These are phyloP conservation scores for Syngnathus rostellatus DNA, from an alignment of 2,797 vertebrate genomes.

Conservation along the genomic window DNA sequence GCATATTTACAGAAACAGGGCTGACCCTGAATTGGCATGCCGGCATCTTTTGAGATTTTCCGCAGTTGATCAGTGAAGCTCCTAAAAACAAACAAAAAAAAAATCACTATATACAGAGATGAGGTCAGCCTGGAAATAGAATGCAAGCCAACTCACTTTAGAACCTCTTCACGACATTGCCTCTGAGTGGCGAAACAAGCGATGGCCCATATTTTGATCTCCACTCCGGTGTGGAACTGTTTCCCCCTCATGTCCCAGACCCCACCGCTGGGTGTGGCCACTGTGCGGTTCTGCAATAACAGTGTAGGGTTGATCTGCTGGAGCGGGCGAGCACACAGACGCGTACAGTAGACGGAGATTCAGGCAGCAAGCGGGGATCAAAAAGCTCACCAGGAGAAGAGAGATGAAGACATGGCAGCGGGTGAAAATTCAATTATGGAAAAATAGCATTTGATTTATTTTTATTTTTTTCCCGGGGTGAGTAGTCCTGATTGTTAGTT, in stretches of 20 bases:
- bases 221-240: slow-evolving; percentile 96
- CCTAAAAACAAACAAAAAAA: slow-evolving; percentile 23
- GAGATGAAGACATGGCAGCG: background rate
- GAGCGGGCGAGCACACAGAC: slow-evolving; percentile 31
- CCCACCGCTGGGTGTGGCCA: slow-evolving; percentile 94
- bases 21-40: slow-evolving; percentile 98
- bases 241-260: slow-evolving; percentile 99
- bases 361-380: background rate
- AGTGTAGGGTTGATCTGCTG: slow-evolving; percentile 56
- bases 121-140: slow-evolving; percentile 80
- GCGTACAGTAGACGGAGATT: background rate
- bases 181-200: slow-evolving; percentile 97
- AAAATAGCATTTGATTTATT: background rate
- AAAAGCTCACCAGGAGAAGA: slow-evolving; percentile 16
- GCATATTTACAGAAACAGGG: slow-evolving; percentile 98
- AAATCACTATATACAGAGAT: no score
- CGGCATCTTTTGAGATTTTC: slow-evolving; percentile 96
- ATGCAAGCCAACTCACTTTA: slow-evolving; percentile 78
- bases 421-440: background rate
- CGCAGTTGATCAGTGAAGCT: slow-evolving; percentile 92
- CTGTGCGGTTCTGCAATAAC: slow-evolving; percentile 86
- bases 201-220: slow-evolving; percentile 99
- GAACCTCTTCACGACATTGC: slow-evolving; percentile 95
- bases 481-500: background rate
- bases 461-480: no score